Evolutionary conservation across 2,888 invertebrate genomes (phyloP).

Genomic region (Rhamnusium bicolor): DNA sequence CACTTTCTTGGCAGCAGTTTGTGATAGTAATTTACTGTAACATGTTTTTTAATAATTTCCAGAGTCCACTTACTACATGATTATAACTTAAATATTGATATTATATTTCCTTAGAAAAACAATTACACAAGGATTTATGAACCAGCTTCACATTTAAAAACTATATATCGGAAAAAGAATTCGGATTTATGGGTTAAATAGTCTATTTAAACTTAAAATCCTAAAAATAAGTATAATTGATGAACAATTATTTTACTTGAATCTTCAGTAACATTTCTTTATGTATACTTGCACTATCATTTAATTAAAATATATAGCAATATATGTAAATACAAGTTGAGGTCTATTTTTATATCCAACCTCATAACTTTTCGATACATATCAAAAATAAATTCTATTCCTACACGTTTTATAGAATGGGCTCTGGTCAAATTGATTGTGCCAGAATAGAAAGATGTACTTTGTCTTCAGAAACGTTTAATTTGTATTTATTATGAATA

Average conservation of each 20-base stretch:
- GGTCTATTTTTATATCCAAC: neutral
- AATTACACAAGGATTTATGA: neutral
- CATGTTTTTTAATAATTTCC: neutral
- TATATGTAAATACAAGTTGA: neutral
- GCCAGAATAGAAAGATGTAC: neutral
- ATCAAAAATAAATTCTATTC: neutral
- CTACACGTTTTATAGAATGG: neutral
- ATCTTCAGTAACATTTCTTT: neutral
- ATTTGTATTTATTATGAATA: no score
- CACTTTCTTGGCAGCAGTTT: neutral
- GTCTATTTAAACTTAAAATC: neutral
- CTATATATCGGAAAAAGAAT: neutral
- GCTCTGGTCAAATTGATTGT: neutral
- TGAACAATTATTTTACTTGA: neutral
- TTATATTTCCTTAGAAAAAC: constrained; percentile 1
- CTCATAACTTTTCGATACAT: neutral
- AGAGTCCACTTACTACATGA: neutral
- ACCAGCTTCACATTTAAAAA: neutral
- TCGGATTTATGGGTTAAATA: neutral
- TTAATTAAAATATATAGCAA: neutral
- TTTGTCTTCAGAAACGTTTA: no score
- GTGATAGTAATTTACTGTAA: neutral
- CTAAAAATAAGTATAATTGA: neutral
- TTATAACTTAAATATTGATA: constrained; percentile 4
- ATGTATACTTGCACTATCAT: neutral